Evolutionary conservation across 2,888 invertebrate genomes (phyloP), one percentile per base, ranked within the genome.

Genomic region (Cerceris rybyensis): DNA sequence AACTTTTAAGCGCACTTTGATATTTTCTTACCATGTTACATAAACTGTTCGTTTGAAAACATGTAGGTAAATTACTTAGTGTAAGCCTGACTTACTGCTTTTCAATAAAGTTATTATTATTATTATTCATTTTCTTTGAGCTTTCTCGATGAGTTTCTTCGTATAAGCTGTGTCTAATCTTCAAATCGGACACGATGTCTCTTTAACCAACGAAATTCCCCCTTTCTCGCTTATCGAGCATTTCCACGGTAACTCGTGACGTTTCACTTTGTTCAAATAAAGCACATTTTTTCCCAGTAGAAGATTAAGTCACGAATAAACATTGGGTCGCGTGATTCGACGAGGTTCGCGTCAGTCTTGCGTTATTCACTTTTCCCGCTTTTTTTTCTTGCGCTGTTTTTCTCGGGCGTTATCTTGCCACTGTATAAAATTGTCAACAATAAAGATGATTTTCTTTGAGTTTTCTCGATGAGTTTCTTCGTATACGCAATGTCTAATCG

Each of bases 401-500:
- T n/a, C n/a, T n/a, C 72, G 54, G 55, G 70, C 54, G 66, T 68
- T 69, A 52, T 63, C 66, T 78, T 71, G 69, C 28, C 57, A 49
- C 55, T 46, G 28, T 71, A 59, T 75, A 68, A 74, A 71, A 71
- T 81, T 78, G 83, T 87, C 80, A 86, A 86, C 82, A 83, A n/a
- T n/a, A n/a, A n/a, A n/a, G n/a, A n/a, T n/a, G 73, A 65, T 73
- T 70, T 71, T 58, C 66, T 55, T 50, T 46, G 65, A 43, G 14
- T 61, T 70, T 77, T 60, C 80, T 59, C 54, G 73, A 68, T 4
- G 72, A 80, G 55, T 50, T 75, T 81, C 78, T 89, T 86, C 86
- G 87, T 88, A 87, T 86, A 84, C 78, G 83, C 83, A 87, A 84
- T 85, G 85, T 80, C 87, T 65, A 89, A 89, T 88, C 87, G 82